Base-by-base conservation (phyloP, 2,113 vertebrate genomes). In the Fregetta grallaria region DNA sequence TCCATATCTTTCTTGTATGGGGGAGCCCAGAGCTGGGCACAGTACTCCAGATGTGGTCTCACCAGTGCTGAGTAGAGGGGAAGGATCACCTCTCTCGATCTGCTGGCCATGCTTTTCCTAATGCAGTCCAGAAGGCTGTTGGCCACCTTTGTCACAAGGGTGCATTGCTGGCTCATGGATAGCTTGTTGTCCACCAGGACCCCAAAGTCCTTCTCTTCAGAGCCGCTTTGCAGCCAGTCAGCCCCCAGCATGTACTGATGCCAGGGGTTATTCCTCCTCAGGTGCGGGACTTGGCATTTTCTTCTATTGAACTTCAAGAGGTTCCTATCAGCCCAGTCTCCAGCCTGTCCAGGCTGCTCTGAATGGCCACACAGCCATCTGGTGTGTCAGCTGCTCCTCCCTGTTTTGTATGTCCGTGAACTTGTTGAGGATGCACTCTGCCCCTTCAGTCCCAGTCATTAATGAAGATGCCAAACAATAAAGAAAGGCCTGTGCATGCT, bases 321-420 rank as follows among this genome's bases (percentile, higher is more conserved):
- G 7, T 22, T 68, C 44, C 32, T 73, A 0, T 13, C 0, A 0
- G 27, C 19, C 75, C 38, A 5, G 2, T 49, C 15, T 32, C 29
- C 49, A 63, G 32, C 20, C 59, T 49, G n/a, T 13, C 3, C 7
- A 61, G 32, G 15, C 15, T 50, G n/a, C 38, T 79, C 27, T 55
- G 19, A 29, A 4, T 3, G 58, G 42, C 53, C 73, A 29, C n/a
- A 38, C 29, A 88, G 29, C 13, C 27, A 12, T 50, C 3, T 5
- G 70, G 30, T 22, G 12, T 14, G 10, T 25, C 25, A 90, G 12
- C 50, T 25, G 13, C 55, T 70, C 32, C 27, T 61, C 34, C 8
- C 23, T 14, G 8, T n/a, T 66, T 17, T 34, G 25, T 50, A 20
- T 47, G 17, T 21, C 47, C 38, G 7, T 49, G 20, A 78, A 15